phyloP scores from a whole-genome alignment of 2,888 invertebrate species.

The Plemyria rubiginata region DNA sequence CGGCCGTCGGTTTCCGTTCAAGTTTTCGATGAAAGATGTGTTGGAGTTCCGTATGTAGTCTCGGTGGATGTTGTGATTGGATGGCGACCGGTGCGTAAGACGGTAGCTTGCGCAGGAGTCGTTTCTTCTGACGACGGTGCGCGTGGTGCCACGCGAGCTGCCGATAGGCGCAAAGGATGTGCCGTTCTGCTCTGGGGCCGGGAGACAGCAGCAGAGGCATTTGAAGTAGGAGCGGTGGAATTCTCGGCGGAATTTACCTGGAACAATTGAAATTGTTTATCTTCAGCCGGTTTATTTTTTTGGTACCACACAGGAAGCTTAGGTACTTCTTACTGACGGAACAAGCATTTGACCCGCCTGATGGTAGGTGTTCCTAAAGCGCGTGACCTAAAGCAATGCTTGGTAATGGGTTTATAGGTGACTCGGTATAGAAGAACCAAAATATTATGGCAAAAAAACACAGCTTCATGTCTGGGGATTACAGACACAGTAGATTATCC shows the following conservation, averaged over 20 bases:
- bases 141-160: slow-evolving; percentile 73
- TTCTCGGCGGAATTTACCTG: slow-evolving; percentile 90
- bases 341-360: too few relatives aligned
- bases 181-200: slow-evolving; percentile 69
- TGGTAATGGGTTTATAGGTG: too few relatives aligned
- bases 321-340: too few relatives aligned
- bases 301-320: too few relatives aligned
- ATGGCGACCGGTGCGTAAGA: slow-evolving; percentile 76
- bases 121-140: slow-evolving; percentile 75
- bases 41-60: slow-evolving; percentile 74
- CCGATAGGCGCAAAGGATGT: slow-evolving; percentile 77
- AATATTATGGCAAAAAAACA: too few relatives aligned
- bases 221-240: slow-evolving; percentile 89
- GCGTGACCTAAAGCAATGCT: too few relatives aligned
- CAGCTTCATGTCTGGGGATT: too few relatives aligned
- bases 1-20: slow-evolving; percentile 70
- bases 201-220: slow-evolving; percentile 80
- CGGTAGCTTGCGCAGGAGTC: slow-evolving; percentile 79
- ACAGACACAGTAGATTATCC: too few relatives aligned
- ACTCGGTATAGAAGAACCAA: too few relatives aligned
- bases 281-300: not conserved
- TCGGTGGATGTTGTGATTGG: slow-evolving; percentile 76
- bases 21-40: slow-evolving; percentile 78
- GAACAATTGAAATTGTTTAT: slow-evolving; percentile 59
- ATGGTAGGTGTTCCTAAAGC: too few relatives aligned